These are phyloP conservation scores for Zaprionus ornatus DNA, from an alignment of 1,140 invertebrate species.

Conservation along the genomic window DNA sequence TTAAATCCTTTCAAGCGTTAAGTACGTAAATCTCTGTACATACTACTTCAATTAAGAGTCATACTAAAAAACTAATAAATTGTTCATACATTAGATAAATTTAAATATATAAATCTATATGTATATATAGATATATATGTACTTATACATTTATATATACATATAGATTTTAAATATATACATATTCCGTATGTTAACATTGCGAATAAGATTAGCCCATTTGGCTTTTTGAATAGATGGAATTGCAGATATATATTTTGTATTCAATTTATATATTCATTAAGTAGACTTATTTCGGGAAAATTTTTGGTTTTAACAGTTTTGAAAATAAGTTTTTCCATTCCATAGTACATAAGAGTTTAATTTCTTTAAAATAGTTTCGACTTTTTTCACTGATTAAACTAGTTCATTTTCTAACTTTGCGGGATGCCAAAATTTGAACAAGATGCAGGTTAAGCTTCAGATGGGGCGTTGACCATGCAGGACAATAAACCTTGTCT, in stretches of 20 bases:
- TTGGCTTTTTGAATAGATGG: conserved; percentile 20
- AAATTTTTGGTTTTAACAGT: conserved; percentile 26
- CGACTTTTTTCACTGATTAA: not conserved
- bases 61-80: conserved; percentile 43
- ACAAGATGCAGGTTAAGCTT: not conserved
- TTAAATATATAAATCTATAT: conserved; percentile 24
- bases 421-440: not conserved
- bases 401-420: not conserved
- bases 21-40: conserved; percentile 42
- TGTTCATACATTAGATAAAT: conserved; percentile 39
- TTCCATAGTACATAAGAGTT: conserved; percentile 68
- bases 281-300: conserved; percentile 33
- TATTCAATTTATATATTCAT: conserved; percentile 45
- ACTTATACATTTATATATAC: conserved; percentile 8
- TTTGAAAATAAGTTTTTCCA: conserved; percentile 60
- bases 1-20: conserved; percentile 27
- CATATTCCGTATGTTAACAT: conserved; percentile 21
- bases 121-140: conserved; percentile 12
- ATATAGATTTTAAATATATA: conserved; percentile 15
- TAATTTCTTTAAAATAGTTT: not conserved
- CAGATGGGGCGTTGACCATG: not conserved
- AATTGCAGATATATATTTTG: conserved; percentile 42
- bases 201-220: conserved; percentile 8
- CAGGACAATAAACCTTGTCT: not conserved
- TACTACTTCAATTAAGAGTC: conserved; percentile 43